Evolutionary conservation across 23 tunicate species (phyloP), one percentile per base, ranked within the genome.

Genomic region (Diplosoma virens): DNA sequence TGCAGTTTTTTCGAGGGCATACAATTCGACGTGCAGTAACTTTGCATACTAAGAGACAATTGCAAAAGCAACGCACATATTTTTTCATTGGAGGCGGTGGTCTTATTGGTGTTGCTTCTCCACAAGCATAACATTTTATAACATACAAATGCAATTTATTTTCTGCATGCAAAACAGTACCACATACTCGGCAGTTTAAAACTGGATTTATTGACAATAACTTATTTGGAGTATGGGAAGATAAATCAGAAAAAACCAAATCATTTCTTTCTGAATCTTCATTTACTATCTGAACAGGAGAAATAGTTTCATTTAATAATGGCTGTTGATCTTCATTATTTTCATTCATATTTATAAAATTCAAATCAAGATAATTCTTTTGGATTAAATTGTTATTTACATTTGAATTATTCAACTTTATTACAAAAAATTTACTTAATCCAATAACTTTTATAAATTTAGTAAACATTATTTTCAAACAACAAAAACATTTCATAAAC

Each of bases 21-120:
- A 85, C 66, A 28, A 85, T 85, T 18, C 91, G 71, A 28, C 69
- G 73, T 1, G 91, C 69, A 24, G 83, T 66, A 2, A 65, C 28
- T 68, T 79, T 85, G 61, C 91, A 85, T 29, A 85, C 79, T 5
- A 85, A 73, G 50, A 85, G 59, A 61, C 91, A 85, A 63, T 85
- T 85, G 79, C 91, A 85, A 0, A 75, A 74, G 7, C 91, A 85
- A 22, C 91, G 91, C 0, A 85, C 91, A 70, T 85, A 85, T 55
- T 85, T 85, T 33, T 85, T 85, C 33, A 71, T 31, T 16, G 79
- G 36, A 24, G 91, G 91, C 9, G 91, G 79, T 2, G 91, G 91
- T 53, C 91, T 32, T 0, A 85, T 85, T 9, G 91, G 91, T 0
- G 91, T 85, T 1, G 91, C 91, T 78, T 85, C 91, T 0, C 91